These are phyloP conservation scores for Nesogale talazaci DNA, from an alignment of 2,113 vertebrate genomes.

Conservation along the genomic window DNA sequence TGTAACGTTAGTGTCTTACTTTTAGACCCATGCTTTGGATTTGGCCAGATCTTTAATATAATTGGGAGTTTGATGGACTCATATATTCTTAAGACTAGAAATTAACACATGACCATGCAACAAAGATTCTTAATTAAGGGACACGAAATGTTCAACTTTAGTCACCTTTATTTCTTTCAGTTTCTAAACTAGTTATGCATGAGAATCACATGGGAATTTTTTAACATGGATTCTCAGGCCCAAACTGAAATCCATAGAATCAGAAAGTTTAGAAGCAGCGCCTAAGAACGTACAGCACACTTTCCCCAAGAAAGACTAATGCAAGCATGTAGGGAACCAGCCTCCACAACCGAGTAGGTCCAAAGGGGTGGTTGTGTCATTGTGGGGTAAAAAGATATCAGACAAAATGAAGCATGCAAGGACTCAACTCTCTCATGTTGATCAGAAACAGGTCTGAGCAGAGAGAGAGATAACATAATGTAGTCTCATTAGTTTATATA, in stretches of 20 bases:
- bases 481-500: too few species aligned
- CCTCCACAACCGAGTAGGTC: too few species aligned
- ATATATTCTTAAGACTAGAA: background rate
- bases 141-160: background rate
- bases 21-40: background rate
- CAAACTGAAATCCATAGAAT: background rate
- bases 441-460: too few species aligned
- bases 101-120: background rate
- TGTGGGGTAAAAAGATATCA: too few species aligned
- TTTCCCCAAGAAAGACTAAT: background rate
- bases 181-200: constrained; percentile 15
- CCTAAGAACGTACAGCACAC: background rate
- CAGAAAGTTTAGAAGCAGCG: background rate
- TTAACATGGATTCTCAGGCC: background rate
- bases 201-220: constrained; percentile 15
- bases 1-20: background rate
- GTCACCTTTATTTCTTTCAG: background rate
- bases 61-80: background rate
- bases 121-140: background rate
- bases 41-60: background rate
- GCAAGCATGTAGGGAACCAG: too few species aligned
- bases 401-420: too few species aligned
- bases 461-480: too few species aligned
- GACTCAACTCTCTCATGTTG: too few species aligned
- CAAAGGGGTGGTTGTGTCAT: too few species aligned